Evolutionary conservation across 2,888 invertebrate genomes (phyloP), one percentile per base, ranked within the genome.

Genomic region (Agelastica alni): DNA sequence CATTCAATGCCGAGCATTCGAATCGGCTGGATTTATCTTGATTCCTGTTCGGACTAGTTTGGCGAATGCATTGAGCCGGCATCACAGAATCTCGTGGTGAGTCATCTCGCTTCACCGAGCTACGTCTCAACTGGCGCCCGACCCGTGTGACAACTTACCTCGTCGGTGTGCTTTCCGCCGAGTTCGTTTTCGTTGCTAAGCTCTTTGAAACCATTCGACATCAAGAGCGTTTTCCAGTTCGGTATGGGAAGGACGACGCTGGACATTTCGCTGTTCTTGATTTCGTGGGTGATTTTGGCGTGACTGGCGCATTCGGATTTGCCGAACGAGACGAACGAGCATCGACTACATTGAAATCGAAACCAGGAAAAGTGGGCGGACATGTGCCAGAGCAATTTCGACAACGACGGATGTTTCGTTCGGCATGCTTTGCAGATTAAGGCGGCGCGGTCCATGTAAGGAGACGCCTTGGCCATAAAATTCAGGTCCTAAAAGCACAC

Each of bases 281-380:
- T 77, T 63, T 83, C 81, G 68, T 89, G 88, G 1, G 81, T 78
- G 57, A 80, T 78, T 61, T 81, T 83, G 1, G 86, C 81, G 68
- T 89, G 89, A 56, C 83, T 82, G 1, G 84, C 80, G 36, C 87
- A 81, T 60, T 86, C 85, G 41, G 81, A 81, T 62, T 85, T 85
- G 9, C 81, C 77, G 62, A 85, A 87, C 55, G 86, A 83, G 68
- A 85, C 84, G 68, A 83, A 90, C 44, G 84, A 81, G 73, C 92
- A 92, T 12, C 86, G 74, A 66, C 84, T 86, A 70, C 92, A 92
- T 51, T 87, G 86, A 70, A 86, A 92, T 12, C 49, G 81, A 66
- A 85, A 82, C 85, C 88, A 87, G 55, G 85, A 85, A 54, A 86
- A 82, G 70, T 89, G 89, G 2, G 76, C 70, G 0, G 87, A 84